These are phyloP conservation scores for Meloidogyne floridensis DNA, from an alignment of 1,140 invertebrate genomes.

Conservation along the genomic window DNA sequence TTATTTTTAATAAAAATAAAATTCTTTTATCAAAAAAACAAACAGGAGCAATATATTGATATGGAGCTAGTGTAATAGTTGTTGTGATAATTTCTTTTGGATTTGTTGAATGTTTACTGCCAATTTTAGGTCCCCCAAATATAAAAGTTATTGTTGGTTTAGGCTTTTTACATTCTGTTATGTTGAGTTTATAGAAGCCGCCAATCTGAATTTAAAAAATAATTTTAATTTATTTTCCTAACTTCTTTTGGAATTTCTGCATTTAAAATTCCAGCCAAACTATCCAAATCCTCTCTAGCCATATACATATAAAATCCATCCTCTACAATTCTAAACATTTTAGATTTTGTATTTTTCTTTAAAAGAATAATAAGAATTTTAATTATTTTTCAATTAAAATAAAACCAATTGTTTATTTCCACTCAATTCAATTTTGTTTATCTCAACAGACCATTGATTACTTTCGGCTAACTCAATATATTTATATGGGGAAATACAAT, in stretches of 20 bases:
- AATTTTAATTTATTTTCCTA: neutral
- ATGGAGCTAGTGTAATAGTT: neutral
- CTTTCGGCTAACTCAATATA: neutral
- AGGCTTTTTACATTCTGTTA: neutral
- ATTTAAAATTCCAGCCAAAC: neutral
- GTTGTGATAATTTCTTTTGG: neutral
- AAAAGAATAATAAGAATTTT: neutral
- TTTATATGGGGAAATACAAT: neutral
- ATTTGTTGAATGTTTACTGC: neutral
- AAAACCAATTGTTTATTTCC: neutral
- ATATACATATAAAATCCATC: conserved; percentile 1
- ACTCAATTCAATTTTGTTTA: neutral
- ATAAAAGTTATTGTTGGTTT: neutral
- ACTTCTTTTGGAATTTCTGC: neutral
- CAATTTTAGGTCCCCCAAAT: neutral
- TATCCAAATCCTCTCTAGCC: neutral
- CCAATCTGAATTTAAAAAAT: neutral
- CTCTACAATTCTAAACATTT: neutral
- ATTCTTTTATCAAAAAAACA: neutral
- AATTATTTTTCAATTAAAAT: neutral
- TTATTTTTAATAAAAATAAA: neutral
- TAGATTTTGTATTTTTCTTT: neutral
- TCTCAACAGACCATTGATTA: neutral
- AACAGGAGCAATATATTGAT: neutral
- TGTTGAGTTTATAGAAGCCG: neutral